Evolutionary conservation across 2,797 vertebrate species (phyloP), one percentile per base, ranked within the genome.

Genomic region (Megaceryle alcyon): DNA sequence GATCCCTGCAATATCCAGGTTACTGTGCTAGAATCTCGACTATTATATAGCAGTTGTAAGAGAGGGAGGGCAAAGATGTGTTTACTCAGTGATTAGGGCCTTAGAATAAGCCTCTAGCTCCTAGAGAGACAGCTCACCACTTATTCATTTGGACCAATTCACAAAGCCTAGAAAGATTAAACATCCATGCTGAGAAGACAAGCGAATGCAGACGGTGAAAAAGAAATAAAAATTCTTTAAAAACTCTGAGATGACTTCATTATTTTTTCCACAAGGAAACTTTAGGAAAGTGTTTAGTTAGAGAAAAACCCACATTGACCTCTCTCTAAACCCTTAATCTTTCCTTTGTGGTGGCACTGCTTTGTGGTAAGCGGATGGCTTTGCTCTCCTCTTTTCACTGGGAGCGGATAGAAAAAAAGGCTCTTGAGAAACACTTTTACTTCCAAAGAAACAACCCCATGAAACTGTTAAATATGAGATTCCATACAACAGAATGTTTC

Each of bases 21-120:
- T 98, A 98, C 98, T 98, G 98, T 98, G 98, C 98, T 98, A 98
- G 98, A 99, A 99, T 99, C 98, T 98, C 98, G 53, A 99, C 98
- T 98, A 99, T 98, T 99, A 99, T 99, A 98, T 97, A 98, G 98
- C 98, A 98, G 98, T 98, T 99, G 98, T 98, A 98, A 98, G 98
- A 98, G 98, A 98, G 98, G 98, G 98, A 98, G 98, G 99, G 98
- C 98, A 99, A 99, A 99, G 99, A 99, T 99, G 99, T 99, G 99
- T 99, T 99, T 99, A 99, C 99, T 99, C 99, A 99, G 99, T 99
- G 99, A 99, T 99, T 99, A 99, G 98, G 98, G 99, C 98, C 99
- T 99, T 99, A 99, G 99, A 99, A 99, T 99, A 99, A 99, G 99
- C 99, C 98, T 98, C 99, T 97, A 98, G 99, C 99, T 99, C 99